Conservation (phyloP, 2,888 invertebrate species). For the Drosophila merina region DNA sequence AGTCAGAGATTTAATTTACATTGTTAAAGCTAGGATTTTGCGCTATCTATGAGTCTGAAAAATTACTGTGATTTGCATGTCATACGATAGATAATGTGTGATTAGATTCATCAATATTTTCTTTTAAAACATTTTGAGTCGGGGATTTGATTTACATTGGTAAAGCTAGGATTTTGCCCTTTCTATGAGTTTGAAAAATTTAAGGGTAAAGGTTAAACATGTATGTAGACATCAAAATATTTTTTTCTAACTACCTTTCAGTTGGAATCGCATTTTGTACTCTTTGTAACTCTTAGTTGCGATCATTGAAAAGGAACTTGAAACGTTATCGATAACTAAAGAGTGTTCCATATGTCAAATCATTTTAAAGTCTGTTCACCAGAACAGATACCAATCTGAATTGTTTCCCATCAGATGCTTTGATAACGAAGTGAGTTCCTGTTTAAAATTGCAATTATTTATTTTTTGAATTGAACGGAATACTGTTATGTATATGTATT, state of each 20-base stretch:
- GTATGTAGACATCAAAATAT: too few relatives aligned
- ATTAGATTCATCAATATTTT: too few relatives aligned
- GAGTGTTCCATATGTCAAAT: not conserved
- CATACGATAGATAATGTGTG: too few relatives aligned
- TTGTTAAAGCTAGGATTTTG: not conserved
- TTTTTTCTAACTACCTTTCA: too few relatives aligned
- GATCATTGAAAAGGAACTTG: not conserved
- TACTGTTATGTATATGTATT: not conserved
- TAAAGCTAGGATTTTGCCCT: not conserved
- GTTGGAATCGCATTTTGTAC: not conserved
- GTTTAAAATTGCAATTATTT: not conserved
- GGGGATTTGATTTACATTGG: not conserved
- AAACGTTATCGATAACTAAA: not conserved
- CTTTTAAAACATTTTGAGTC: too few relatives aligned
- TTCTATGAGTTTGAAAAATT: not conserved
- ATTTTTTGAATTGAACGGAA: not conserved
- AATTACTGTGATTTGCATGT: not conserved
- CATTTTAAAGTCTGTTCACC: not conserved
- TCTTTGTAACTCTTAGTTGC: not conserved
- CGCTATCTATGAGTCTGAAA: not conserved
- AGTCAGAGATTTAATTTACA: too few relatives aligned
- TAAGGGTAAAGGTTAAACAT: slow-evolving; percentile 1
- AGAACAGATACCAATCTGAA: not conserved
- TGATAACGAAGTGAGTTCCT: not conserved
- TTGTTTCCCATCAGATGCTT: not conserved